Evolutionary conservation across 2,797 vertebrate genomes (phyloP), one percentile per base, ranked within the genome.

Genomic region (Eulemur mongoz): DNA sequence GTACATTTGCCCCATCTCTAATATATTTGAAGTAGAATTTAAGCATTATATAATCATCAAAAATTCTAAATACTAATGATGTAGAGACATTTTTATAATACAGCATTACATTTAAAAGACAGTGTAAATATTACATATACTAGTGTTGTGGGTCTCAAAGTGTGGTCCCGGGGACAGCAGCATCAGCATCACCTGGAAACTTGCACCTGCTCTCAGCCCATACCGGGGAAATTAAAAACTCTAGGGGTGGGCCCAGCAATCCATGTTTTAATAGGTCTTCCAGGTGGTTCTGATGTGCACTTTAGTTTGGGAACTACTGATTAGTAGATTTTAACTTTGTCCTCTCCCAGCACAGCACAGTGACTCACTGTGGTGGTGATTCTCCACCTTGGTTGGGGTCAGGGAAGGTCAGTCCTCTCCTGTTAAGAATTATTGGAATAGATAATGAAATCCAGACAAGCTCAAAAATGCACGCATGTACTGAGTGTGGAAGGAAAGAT

Each of bases 1-100:
- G 38, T 85, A 81, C 22, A 78, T 43, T 80, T 72, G 9, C 18
- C 3, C 61, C 4, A 54, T 40, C 20, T 38, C 38, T 75, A 61
- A 30, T 86, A 9, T 63, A 86, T 69, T 93, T 82, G 20, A 90
- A 63, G 15, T 96, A 67, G 48, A 67, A 94, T 63, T 86, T 96
- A 89, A 89, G 45, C 18, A 92, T 73, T 87, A 70, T 76, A 13
- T 3, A 57, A 4, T 70, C 32, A 84, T 91, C n/a, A 85, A 80
- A 87, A 63, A 75, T 93, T 82, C 40, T 65, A 35, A 83, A 83
- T 45, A 75, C 30, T 72, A 63, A 69, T 83, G 35, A 86, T 76
- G 20, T 59, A 45, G 79, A 93, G 43, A 89, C 15, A 43, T 87
- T 82, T 90, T 89, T 92, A 82, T 72, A 92, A 35, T 30, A 43